A percentile compares a stretch with the other conserved stretches of the same genome.
phyloP scores from a whole-genome alignment of 1,140 invertebrate species.

The Riptortus pedestris region DNA sequence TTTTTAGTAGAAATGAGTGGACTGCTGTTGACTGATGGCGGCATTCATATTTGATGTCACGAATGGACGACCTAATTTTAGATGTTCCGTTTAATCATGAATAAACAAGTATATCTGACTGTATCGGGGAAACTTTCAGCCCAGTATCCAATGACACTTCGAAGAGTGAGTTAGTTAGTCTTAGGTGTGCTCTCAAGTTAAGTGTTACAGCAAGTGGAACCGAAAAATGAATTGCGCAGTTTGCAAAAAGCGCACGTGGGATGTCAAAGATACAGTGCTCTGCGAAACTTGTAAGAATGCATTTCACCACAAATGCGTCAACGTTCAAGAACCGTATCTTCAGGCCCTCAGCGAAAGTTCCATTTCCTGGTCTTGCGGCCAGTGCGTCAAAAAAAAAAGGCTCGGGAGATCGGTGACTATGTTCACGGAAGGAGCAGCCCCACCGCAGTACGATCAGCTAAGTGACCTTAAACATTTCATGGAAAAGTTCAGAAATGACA shows the following conservation, averaged over 20 bases:
- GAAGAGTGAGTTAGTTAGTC: too few relatives aligned
- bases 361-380: not conserved
- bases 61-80: too few relatives aligned
- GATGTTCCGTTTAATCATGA: too few relatives aligned
- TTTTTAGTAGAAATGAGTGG: too few relatives aligned
- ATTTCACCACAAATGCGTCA: not conserved
- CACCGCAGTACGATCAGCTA: not conserved
- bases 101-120: too few relatives aligned
- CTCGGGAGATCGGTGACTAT: not conserved
- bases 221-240: not conserved
- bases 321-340: not conserved
- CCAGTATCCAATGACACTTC: too few relatives aligned
- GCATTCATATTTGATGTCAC: too few relatives aligned
- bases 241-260: not conserved
- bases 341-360: not conserved
- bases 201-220: too few relatives aligned
- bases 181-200: too few relatives aligned
- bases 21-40: too few relatives aligned
- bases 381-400: not conserved
- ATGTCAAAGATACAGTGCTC: not conserved
- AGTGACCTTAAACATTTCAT: not conserved
- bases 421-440: not conserved
- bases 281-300: not conserved
- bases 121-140: too few relatives aligned
- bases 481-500: not conserved